Base-by-base conservation (phyloP, 2,888 invertebrate genomes). In the Onthophagus sagittarius region DNA sequence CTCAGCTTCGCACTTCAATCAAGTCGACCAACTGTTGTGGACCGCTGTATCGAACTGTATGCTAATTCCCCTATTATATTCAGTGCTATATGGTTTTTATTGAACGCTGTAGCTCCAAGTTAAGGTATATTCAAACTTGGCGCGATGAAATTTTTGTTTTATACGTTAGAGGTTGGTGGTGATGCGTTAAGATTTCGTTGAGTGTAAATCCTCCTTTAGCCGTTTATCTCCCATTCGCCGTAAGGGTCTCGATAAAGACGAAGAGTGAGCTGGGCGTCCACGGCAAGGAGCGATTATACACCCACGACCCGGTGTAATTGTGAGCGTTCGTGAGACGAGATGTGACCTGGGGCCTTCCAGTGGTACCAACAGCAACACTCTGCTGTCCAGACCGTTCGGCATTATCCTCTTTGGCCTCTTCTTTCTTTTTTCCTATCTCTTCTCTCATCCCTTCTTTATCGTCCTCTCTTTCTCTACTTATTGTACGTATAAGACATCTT, bases 61-160 rank as follows among this genome's bases (percentile, higher is more conserved):
- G 85, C 84, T 85, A 85, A 85, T 85, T 84, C 83, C 82, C 83
- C 85, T 82, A 85, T 85, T 85, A 85, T 84, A 84, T 84, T 84
- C 84, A 85, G 85, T 85, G 85, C 84, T 84, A 84, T 85, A 85
- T 85, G 85, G 82, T 75, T 76, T 78, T 79, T 77, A 78, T 77
- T 77, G 78, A 78, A 53, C 39, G 39, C 39, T 53, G 6, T 53
- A 53, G 79, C 78, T 74, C 73, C 76, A 74, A 23, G 67, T 23
- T 31, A 67, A 23, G 67, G 67, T 67, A 31, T 53, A 53, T 53
- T 53, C 39, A 53, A 53, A 53, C 39, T 1, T 11, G 39, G 7
- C 11, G 39, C 11, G 11, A 53, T 1, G 9, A 11, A 53, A 53
- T 9, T 53, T 9, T 53, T 11, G 39, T 53, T 53, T 53, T 53